Conservation (phyloP, 23 tunicate species). For the Halocynthia roretzi region DNA sequence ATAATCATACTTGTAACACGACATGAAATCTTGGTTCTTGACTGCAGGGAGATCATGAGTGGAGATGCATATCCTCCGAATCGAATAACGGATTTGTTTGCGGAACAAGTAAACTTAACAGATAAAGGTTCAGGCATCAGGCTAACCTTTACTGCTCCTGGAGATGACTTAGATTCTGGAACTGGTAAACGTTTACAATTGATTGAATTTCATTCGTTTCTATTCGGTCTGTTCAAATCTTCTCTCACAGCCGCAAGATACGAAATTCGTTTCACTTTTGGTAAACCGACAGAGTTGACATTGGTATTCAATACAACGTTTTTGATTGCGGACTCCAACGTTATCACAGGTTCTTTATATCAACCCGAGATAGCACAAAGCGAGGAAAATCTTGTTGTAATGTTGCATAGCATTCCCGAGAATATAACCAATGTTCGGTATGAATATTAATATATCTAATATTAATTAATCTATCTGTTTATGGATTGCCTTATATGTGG, state of each 20-base stretch:
- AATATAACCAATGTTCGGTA: too few species aligned
- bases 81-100: constrained; percentile 24
- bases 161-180: constrained; percentile 51
- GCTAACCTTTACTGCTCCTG: constrained; percentile 64
- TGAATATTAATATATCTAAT: too few species aligned
- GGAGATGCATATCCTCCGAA: constrained; percentile 44
- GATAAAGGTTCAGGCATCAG: neutral
- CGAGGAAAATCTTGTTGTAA: constrained; percentile 22
- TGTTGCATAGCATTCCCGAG: neutral
- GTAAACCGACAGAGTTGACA: constrained; percentile 9
- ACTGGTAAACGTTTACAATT: constrained; percentile 23
- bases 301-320: neutral
- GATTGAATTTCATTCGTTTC: too few species aligned
- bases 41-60: neutral
- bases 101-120: constrained; percentile 11
- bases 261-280: constrained; percentile 31
- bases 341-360: constrained; percentile 6
- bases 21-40: too few species aligned
- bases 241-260: constrained; percentile 13
- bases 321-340: neutral
- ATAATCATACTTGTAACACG: too few species aligned
- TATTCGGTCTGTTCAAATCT: too few species aligned
- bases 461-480: too few species aligned
- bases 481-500: too few species aligned
- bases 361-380: constrained; percentile 16